Evolutionary conservation across 2,797 vertebrate species (phyloP).

Genomic region (Gadopsis marmoratus): DNA sequence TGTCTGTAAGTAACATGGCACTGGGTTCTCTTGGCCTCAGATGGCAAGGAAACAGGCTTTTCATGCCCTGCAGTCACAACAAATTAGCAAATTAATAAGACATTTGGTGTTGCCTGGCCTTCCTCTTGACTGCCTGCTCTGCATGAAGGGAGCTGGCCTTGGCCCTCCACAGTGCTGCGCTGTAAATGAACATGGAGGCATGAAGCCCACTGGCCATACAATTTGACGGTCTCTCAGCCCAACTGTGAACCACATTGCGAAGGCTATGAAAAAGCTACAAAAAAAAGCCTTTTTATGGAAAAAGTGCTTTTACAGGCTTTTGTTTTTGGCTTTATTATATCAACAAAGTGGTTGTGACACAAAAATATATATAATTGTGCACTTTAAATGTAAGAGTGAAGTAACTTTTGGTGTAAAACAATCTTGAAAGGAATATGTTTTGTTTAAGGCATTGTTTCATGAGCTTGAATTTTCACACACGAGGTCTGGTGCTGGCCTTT

Average conservation of each 20-base stretch:
- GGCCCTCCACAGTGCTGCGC: conserved; percentile 64
- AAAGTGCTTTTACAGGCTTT: conserved; percentile 11
- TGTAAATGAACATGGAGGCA: conserved; percentile 62
- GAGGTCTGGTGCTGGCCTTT: conserved; percentile 1
- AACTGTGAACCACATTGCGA: conserved; percentile 44
- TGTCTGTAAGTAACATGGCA: conserved; percentile 71
- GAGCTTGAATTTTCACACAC: conserved; percentile 5
- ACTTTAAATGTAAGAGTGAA: background rate
- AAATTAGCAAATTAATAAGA: conserved; percentile 88
- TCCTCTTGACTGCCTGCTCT: conserved; percentile 86
- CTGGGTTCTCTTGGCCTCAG: conserved; percentile 85
- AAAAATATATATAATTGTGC: background rate
- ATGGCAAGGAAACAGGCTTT: conserved; percentile 86
- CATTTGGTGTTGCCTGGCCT: conserved; percentile 88
- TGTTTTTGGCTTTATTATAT: conserved; percentile 24
- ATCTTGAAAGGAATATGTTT: background rate
- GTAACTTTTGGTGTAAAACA: conserved; percentile 10
- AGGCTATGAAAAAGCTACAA: background rate
- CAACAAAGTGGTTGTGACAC: background rate
- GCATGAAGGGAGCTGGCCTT: conserved; percentile 81
- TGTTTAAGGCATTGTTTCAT: conserved; percentile 23
- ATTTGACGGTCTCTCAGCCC: conserved; percentile 46
- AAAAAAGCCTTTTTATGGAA: conserved; percentile 13
- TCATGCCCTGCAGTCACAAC: conserved; percentile 86
- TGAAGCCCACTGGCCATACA: conserved; percentile 70